Base-by-base conservation (phyloP, 2,113 vertebrate species). In the Synchiropus splendidus region DNA sequence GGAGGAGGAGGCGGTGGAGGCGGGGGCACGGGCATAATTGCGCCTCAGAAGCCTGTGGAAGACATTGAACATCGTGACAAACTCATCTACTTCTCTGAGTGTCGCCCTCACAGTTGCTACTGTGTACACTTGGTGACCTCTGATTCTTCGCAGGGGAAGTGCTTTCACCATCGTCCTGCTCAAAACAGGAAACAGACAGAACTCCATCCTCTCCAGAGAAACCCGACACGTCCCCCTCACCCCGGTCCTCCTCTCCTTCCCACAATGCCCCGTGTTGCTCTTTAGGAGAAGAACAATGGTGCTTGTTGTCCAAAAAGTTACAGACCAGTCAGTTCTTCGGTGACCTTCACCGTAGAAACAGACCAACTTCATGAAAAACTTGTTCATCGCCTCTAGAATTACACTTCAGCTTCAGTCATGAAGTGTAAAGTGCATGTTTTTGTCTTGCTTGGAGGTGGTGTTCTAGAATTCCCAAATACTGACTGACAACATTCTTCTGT, bases 141-240 rank as follows among this genome's bases (percentile, higher is more conserved):
- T 34, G 31, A 36, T 39, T 55, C 40, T 18, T 51, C 44, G 48
- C 42, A 68, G 45, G 77, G 73, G 70, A 81, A 74, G 51, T 3
- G 51, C 45, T 68, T 61, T 66, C 57, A 54, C 38, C 50, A 55
- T 16, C 16, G 3, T n/a, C 18, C 34, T 11, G 45, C 27, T 11
- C 53, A 71, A 73, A 80, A 80, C 75, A 83, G 74, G 79, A 82
- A 75, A 48, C 72, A 68, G 67, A 31, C 12, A 70, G 48, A 31
- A 3, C 56, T 62, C 58, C 70, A 65, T 75, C 73, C 71, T 75
- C 59, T 66, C 51, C 13, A 15, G 51, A 77, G 75, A 74, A 82
- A 70, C 57, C 49, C 13, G 43, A 68, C 50, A 56, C 57, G 39
- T 31, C 10, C 39, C 51, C 12, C 2, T 16, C 12, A 21, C 16